These are phyloP conservation scores for Atta texana DNA, from an alignment of 1,140 invertebrate genomes.

Conservation along the genomic window DNA sequence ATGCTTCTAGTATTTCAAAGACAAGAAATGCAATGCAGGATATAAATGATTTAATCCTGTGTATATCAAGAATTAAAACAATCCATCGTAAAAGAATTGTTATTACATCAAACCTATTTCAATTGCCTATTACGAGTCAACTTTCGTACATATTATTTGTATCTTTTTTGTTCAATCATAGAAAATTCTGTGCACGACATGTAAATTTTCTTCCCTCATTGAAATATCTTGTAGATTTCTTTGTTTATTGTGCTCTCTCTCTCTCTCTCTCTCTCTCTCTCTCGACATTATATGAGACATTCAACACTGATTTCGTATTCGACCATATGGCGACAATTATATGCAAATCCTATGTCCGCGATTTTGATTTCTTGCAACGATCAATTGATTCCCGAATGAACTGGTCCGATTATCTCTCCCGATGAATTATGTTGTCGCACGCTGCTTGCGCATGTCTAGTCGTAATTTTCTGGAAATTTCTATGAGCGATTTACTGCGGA, in stretches of 20 bases:
- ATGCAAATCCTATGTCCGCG: conserved; percentile 48
- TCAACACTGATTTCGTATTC: conserved; percentile 4
- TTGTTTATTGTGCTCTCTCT: too few species aligned
- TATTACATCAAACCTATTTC: neutral
- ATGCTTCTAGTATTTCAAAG: too few species aligned
- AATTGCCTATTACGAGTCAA: neutral
- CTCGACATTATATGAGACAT: neutral
- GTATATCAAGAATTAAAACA: neutral
- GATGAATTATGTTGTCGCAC: conserved; percentile 27
- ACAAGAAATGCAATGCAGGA: too few species aligned
- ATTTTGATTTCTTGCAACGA: conserved; percentile 67
- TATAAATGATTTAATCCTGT: too few species aligned
- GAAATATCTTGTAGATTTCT: too few species aligned
- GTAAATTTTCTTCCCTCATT: too few species aligned
- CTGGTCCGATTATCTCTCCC: conserved; percentile 50
- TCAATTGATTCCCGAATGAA: conserved; percentile 69
- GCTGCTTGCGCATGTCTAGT: neutral
- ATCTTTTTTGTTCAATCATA: neutral
- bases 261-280: too few species aligned
- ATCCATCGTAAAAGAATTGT: neutral
- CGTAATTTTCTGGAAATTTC: conserved; percentile 29
- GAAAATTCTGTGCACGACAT: too few species aligned
- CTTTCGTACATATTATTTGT: neutral
- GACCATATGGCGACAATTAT: conserved; percentile 37
- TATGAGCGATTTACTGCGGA: neutral